Percentiles rank a stretch among this genome's conserved stretches.
Conservation (phyloP, 1,140 invertebrate species). For the Mamestra configurata region DNA sequence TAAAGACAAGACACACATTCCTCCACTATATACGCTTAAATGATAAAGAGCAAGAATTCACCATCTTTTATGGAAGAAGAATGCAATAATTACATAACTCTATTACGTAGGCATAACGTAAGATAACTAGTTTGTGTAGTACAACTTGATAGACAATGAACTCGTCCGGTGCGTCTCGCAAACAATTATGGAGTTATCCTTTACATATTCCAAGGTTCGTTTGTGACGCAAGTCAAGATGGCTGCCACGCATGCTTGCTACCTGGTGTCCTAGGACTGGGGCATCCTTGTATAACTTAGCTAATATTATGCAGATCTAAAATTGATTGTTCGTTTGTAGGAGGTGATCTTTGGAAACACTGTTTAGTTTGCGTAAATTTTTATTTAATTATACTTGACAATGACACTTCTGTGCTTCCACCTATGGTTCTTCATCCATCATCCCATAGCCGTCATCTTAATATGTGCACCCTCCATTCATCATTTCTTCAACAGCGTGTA, state of each 20-base stretch:
- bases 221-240: not conserved
- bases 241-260: not conserved
- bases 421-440: too few species aligned
- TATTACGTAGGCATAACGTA: not conserved
- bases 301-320: not conserved
- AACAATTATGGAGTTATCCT: constrained; percentile 38
- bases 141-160: constrained; percentile 9
- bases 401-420: too few species aligned
- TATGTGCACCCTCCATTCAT: too few species aligned
- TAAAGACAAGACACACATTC: not conserved
- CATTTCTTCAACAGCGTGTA: too few species aligned
- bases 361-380: too few species aligned
- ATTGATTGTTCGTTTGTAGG: not conserved
- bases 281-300: constrained; percentile 7
- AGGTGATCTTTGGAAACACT: too few species aligned
- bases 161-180: not conserved
- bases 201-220: constrained; percentile 38
- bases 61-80: not conserved
- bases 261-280: not conserved
- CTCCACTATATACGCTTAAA: not conserved
- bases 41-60: not conserved
- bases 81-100: not conserved
- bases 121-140: not conserved
- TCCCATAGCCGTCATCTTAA: too few species aligned
- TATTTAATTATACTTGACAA: too few species aligned